Percentiles rank a stretch among this genome's conserved stretches.
Conservation (phyloP, 2,888 invertebrate species). For the Anodontia alba region DNA sequence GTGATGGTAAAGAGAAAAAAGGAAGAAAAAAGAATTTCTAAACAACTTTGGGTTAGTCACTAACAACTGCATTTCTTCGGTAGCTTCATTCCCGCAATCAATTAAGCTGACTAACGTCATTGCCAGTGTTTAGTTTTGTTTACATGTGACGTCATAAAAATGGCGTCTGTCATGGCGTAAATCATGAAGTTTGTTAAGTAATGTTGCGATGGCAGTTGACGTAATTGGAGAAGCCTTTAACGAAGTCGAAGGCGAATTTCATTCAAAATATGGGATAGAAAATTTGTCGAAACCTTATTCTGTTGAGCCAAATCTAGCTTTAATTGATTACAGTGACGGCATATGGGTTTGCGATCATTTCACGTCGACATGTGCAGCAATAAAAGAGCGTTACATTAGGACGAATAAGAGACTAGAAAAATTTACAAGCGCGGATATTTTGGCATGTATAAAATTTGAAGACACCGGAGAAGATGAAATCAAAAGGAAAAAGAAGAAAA, state of each 20-base stretch:
- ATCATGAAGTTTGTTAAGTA: not conserved
- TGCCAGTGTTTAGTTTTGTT: not conserved
- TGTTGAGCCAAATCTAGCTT: not conserved
- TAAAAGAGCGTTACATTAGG: slow-evolving; percentile 28
- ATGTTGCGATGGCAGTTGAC: slow-evolving; percentile 26
- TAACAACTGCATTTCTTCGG: not conserved
- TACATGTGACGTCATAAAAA: slow-evolving; percentile 33
- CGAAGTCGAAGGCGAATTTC: not conserved
- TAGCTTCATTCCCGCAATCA: not conserved
- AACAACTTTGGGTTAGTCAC: no score
- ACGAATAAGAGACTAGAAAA: slow-evolving; percentile 31
- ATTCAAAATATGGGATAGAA: not conserved
- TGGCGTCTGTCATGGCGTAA: slow-evolving; percentile 18
- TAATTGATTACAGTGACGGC: not conserved
- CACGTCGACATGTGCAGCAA: slow-evolving; percentile 32
- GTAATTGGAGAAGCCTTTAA: slow-evolving; percentile 18
- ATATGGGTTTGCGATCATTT: slow-evolving; percentile 28
- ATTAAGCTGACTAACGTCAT: no score
- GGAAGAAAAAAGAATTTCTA: no score
- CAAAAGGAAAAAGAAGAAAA: not conserved
- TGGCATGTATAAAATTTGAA: slow-evolving; percentile 51
- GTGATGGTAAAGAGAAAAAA: no score
- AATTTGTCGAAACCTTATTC: not conserved
- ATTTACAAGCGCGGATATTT: slow-evolving; percentile 40
- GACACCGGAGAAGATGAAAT: not conserved